A percentile compares a stretch with the other conserved stretches of the same genome.
Evolutionary conservation across 2,888 invertebrate species (phyloP).

Genomic region (Blastobasis lacticolella): DNA sequence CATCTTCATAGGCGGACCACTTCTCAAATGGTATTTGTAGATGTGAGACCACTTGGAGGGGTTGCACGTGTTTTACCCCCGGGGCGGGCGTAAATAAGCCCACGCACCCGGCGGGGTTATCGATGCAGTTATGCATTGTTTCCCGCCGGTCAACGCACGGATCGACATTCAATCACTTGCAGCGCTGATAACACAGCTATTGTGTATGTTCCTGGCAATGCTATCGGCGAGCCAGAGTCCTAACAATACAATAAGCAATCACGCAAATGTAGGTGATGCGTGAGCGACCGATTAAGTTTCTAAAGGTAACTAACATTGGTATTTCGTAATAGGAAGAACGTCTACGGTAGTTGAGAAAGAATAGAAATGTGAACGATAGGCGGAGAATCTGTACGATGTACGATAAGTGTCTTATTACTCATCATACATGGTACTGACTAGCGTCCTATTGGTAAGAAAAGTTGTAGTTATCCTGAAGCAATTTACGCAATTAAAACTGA

Average conservation of each 20-base stretch:
- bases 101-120: constrained; percentile 49
- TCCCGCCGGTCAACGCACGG: constrained; percentile 54
- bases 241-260: constrained; percentile 1
- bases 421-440: too few species aligned
- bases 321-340: too few species aligned
- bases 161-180: constrained; percentile 39
- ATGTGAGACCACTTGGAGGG: constrained; percentile 48
- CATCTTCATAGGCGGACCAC: too few species aligned
- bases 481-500: too few species aligned
- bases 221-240: background rate
- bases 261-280: constrained; percentile 1
- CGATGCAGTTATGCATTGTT: constrained; percentile 29
- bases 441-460: too few species aligned
- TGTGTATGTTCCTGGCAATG: constrained; percentile 25
- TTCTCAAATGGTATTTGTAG: constrained; percentile 50
- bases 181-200: constrained; percentile 47
- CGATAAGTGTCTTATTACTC: too few species aligned
- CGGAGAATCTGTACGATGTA: too few species aligned
- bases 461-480: too few species aligned
- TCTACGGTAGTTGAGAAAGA: too few species aligned
- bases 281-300: background rate
- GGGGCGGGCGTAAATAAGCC: constrained; percentile 62
- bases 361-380: too few species aligned
- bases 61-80: constrained; percentile 67
- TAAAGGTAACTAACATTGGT: too few species aligned